A percentile compares a stretch with the other conserved stretches of the same genome.
phyloP scores from a whole-genome alignment of 2,888 invertebrate genomes.

The Spatulosminthurus flaviceps region DNA sequence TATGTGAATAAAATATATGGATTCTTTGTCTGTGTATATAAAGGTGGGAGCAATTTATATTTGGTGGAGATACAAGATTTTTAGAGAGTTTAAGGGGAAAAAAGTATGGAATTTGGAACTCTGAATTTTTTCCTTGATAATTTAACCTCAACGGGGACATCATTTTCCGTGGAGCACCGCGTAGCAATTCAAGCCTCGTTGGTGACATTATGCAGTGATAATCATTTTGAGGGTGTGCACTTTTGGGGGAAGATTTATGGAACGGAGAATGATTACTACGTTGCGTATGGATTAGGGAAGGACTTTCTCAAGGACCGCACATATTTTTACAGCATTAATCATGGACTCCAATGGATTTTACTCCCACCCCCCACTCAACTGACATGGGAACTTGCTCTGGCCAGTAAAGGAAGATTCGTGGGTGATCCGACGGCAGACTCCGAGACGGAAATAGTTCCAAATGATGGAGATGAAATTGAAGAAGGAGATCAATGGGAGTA shows the following conservation, averaged over 20 bases:
- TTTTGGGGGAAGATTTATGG: constrained; percentile 89
- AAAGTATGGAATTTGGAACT: constrained; percentile 70
- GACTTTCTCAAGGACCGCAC: constrained; percentile 78
- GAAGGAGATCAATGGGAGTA: constrained; percentile 60
- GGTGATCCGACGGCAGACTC: constrained; percentile 61
- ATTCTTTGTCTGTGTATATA: too few species aligned
- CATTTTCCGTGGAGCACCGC: constrained; percentile 78
- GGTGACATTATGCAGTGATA: constrained; percentile 81
- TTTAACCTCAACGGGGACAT: constrained; percentile 74
- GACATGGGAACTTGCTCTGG: constrained; percentile 53
- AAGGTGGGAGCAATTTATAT: too few species aligned
- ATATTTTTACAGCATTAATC: constrained; percentile 75
- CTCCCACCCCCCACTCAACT: constrained; percentile 53
- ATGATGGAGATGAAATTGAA: constrained; percentile 57
- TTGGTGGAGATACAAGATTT: too few species aligned
- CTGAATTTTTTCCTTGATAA: constrained; percentile 70
- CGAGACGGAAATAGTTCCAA: constrained; percentile 58
- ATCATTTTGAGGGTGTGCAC: constrained; percentile 81
- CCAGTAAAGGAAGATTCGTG: constrained; percentile 58
- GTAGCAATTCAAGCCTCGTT: constrained; percentile 77
- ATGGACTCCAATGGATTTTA: constrained; percentile 60
- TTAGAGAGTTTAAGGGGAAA: too few species aligned
- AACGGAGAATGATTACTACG: constrained; percentile 79
- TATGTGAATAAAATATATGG: too few species aligned
- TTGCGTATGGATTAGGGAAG: constrained; percentile 80